Evolutionary conservation across 2,888 invertebrate genomes (phyloP), one percentile per base, ranked within the genome.

Genomic region (Smittia sp.): DNA sequence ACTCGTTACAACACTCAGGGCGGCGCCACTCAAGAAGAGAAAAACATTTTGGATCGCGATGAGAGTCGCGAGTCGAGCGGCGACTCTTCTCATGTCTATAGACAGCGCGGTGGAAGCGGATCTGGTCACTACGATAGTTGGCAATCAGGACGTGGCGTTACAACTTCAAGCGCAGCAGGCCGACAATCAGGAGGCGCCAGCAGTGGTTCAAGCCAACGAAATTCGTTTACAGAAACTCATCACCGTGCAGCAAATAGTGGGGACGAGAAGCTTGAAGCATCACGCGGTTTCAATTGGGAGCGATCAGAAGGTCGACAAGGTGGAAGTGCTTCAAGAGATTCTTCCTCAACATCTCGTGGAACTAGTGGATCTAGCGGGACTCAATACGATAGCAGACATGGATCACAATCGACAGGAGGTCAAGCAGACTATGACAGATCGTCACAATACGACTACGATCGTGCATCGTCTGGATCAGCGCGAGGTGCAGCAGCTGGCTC

Each of bases 21-120:
- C 1, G 76, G 77, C 18, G 66, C 81, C 1, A 81, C 80, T 0
- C 79, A 78, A 25, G 83, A 83, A 75, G 81, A 84, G 75, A 81
- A 79, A 75, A 78, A 78, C 74, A 77, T 78, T 58, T 77, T 81
- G 15, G 81, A 81, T 32, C 32, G 32, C n/a, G 81, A 83, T 75
- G 81, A 83, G 74, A 79, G 65, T 76, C 80, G 76, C 46, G 82
- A 82, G 73, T 80, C 80, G 1, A 78, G 81, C 4, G 85, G 85
- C 1, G 85, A 85, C 78, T 84, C 82, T 9, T 84, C 84, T 0
- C 79, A 78, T 13, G 78, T 82, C 1, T 83, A 85, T 41, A 76
- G 77, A 46, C 77, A 82, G 74, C 79, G 85, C 24, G 81, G 82
- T 13, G 79, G 81, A 75, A 15, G 38, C 2, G 70, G 76, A 72